These are phyloP conservation scores for Dryoscopus gambensis DNA, from an alignment of 2,113 vertebrate species.

Conservation along the genomic window DNA sequence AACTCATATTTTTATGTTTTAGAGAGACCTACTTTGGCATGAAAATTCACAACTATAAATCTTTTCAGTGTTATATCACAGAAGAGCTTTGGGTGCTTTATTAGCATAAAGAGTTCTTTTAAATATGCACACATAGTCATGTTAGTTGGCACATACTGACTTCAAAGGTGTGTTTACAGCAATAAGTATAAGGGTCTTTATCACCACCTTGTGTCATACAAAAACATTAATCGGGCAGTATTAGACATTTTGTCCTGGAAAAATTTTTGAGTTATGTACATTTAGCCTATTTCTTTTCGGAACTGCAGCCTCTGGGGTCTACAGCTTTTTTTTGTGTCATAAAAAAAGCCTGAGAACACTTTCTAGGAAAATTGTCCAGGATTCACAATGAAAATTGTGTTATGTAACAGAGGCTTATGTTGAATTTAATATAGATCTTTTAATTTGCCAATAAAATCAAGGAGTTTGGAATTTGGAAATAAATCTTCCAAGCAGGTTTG, in stretches of 20 bases:
- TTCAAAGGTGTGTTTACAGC: neutral
- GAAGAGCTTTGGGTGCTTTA: neutral
- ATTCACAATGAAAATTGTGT: neutral
- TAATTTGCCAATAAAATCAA: neutral
- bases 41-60: neutral
- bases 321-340: neutral
- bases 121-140: neutral
- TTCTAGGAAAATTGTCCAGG: neutral
- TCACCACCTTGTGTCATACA: neutral
- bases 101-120: neutral
- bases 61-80: neutral
- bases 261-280: neutral
- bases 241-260: neutral
- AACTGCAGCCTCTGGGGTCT: neutral
- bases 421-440: neutral
- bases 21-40: neutral
- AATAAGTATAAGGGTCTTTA: neutral
- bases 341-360: neutral
- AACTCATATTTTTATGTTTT: neutral
- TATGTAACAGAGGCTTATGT: neutral
- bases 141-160: neutral
- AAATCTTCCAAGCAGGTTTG: neutral
- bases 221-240: neutral
- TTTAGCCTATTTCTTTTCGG: neutral
- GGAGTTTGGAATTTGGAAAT: neutral